phyloP scores from a whole-genome alignment of 2,797 vertebrate genomes.

The Zenarchopterus dispar region DNA sequence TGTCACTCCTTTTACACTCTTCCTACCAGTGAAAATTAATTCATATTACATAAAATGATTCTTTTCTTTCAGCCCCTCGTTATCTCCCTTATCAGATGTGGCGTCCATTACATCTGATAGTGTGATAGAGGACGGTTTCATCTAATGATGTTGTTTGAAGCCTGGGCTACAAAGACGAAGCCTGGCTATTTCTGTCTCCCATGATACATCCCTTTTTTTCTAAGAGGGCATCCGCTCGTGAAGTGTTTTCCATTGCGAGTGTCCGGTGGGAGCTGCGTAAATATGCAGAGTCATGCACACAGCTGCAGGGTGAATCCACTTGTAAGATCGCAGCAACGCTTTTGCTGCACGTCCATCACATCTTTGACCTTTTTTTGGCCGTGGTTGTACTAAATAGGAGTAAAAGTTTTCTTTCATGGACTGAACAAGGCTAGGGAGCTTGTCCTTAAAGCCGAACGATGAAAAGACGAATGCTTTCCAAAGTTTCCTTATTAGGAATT shows the following conservation, averaged over 20 bases:
- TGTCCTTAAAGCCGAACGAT: not conserved
- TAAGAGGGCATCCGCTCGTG: constrained; percentile 26
- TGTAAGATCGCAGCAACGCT: constrained; percentile 12
- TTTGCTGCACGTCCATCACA: constrained; percentile 21
- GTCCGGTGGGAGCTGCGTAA: constrained; percentile 37
- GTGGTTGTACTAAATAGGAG: constrained; percentile 12
- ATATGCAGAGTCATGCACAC: constrained; percentile 52
- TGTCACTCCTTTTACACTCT: constrained; percentile 47
- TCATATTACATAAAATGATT: constrained; percentile 61
- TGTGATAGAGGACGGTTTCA: constrained; percentile 33
- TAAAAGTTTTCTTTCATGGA: constrained; percentile 19
- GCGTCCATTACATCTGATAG: constrained; percentile 68
- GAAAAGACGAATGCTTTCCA: constrained; percentile 4
- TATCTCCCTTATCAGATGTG: constrained; percentile 65
- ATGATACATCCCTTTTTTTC: constrained; percentile 31
- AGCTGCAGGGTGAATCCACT: constrained; percentile 45
- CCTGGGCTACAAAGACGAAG: constrained; percentile 18
- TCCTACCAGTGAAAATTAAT: constrained; percentile 67
- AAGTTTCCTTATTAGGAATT: constrained; percentile 28
- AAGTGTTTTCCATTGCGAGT: constrained; percentile 19
- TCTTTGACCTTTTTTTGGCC: constrained; percentile 3
- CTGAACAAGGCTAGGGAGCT: constrained; percentile 17
- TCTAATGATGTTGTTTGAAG: constrained; percentile 50
- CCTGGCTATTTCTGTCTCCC: constrained; percentile 27
- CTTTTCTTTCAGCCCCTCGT: constrained; percentile 44